Evolutionary conservation across 1,140 invertebrate species (phyloP).

Genomic region (Sminthurides bifidus): DNA sequence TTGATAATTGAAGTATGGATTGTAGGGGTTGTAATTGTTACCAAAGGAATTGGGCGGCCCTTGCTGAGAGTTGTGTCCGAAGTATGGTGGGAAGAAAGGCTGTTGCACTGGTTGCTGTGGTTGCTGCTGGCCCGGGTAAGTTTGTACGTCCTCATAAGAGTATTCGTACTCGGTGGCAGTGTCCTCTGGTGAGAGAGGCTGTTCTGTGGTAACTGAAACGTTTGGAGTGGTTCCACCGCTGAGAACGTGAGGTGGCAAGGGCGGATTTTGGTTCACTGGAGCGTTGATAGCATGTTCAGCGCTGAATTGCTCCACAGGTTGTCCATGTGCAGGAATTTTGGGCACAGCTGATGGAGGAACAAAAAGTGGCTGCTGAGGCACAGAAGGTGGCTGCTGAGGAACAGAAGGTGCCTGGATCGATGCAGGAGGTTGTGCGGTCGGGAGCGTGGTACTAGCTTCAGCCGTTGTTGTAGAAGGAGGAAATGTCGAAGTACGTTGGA

Average conservation of each 20-base stretch:
- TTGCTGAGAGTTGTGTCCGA: background rate
- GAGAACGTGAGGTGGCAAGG: background rate
- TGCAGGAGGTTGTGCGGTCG: background rate
- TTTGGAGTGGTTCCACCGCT: background rate
- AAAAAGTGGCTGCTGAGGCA: background rate
- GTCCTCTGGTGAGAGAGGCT: background rate
- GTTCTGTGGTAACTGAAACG: background rate
- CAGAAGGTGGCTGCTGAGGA: background rate
- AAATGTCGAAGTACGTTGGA: conserved; percentile 2
- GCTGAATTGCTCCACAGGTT: conserved; percentile 1
- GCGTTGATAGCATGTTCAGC: background rate
- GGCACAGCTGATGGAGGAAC: background rate
- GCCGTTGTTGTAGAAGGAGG: conserved; percentile 9
- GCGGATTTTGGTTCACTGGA: background rate
- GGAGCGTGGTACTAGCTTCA: conserved; percentile 6
- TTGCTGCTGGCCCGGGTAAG: background rate
- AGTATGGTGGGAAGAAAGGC: conserved; percentile 5
- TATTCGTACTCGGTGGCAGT: conserved; percentile 1
- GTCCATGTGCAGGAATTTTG: background rate
- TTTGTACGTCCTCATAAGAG: conserved; percentile 3
- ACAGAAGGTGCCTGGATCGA: conserved; percentile 8
- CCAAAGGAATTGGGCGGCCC: conserved; percentile 2
- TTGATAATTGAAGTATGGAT: conserved; percentile 6
- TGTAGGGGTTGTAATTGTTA: background rate
- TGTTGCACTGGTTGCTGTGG: too few species aligned